Base-by-base conservation (phyloP, 1,140 invertebrate species). In the Homalodisca vitripennis region DNA sequence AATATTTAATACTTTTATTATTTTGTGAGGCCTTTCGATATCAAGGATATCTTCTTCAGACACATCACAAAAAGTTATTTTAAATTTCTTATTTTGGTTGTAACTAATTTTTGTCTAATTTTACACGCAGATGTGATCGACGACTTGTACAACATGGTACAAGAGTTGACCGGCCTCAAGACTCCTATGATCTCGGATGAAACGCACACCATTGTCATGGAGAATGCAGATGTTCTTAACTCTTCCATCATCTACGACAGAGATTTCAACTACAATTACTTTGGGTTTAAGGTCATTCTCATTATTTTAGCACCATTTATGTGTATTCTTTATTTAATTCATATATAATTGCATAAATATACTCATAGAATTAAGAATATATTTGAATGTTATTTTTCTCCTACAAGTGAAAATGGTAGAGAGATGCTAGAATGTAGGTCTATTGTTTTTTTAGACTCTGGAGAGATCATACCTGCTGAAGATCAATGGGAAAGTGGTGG, bases 241-340 rank as follows among this genome's bases (percentile, higher is more conserved):
- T 96, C 95, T n/a, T 90, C 94, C 2, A 98, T 99, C 74, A 94
- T 98, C 62, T 98, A 99, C 81, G 95, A 99, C 76, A 86, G 98
- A 73, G 98, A 99, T 82, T 99, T 95, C 77, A 90, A 86, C 67
- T 99, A 98, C 79, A 98, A 97, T 78, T 99, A 98, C 79, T 99
- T 99, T 87, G 98, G 97, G 41, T 99, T 99, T 76, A 99, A 98
- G 84, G 86, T 87, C 78, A 74, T 31, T 47, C 55, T 55, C 10
- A 22, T 55, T 55, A 20, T 55, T 55, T 55, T 55, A 55, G 51
- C 17, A 55, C 3, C 10, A 46, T 41, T 41, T 17, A 10, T 41
- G 34, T 41, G 17, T 41, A 17, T 41, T 17, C 17, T 41, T 41
- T 41, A 10, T 41, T 10, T 41, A 6, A 41, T 10, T 41, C 6